A percentile compares a stretch with the other conserved stretches of the same genome.
phyloP scores from a whole-genome alignment of 2,113 vertebrate species.

The Scolopax mira region DNA sequence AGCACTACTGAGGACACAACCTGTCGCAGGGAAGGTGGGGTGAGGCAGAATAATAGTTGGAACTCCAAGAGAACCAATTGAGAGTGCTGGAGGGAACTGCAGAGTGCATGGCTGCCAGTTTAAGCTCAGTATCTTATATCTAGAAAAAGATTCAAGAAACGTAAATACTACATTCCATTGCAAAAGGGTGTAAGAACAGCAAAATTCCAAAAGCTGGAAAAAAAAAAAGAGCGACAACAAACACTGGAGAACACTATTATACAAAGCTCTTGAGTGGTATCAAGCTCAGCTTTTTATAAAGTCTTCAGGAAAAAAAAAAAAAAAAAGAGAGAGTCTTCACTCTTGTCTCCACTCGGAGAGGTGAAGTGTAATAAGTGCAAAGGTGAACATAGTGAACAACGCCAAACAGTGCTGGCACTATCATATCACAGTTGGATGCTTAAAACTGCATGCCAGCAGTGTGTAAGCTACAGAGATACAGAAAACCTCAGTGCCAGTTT shows the following conservation, averaged over 20 bases:
- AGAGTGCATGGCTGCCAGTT: fast-evolving
- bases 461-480: background rate
- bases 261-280: background rate
- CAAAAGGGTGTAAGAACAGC: background rate
- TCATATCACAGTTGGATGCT: background rate
- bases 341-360: too few species aligned
- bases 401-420: background rate
- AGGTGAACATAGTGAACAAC: background rate
- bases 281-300: background rate
- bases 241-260: background rate
- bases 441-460: background rate
- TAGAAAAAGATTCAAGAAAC: background rate
- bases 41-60: background rate
- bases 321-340: background rate
- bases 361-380: background rate
- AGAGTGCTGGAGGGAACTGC: fast-evolving
- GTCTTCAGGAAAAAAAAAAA: background rate
- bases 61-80: background rate
- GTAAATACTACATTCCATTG: background rate
- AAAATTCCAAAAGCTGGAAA: background rate
- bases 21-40: background rate
- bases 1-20: background rate
- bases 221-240: background rate
- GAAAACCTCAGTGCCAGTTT: background rate
- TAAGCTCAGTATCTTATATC: background rate